These are phyloP conservation scores for Acanthopleura granulata DNA, from an alignment of 2,888 invertebrate species.

Conservation along the genomic window DNA sequence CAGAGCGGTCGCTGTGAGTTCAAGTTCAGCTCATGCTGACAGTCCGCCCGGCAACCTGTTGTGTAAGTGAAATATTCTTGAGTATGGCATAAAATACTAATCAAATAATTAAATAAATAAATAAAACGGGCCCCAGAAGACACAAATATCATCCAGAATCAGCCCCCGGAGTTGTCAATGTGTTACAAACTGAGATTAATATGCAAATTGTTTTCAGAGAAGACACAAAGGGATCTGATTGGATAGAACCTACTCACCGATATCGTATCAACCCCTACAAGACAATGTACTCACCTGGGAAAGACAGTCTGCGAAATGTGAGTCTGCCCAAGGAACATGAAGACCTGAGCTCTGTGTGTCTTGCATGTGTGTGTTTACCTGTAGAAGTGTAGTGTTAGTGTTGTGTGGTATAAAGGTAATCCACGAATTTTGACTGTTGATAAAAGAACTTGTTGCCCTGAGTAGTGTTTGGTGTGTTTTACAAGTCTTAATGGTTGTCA, in stretches of 20 bases:
- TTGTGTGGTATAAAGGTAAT: neutral
- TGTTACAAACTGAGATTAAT: neutral
- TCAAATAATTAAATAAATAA: too few species aligned
- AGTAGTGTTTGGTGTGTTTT: neutral
- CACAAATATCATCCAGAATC: too few species aligned
- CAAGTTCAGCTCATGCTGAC: too few species aligned
- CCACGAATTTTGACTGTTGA: neutral
- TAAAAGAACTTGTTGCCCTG: neutral
- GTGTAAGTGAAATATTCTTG: too few species aligned
- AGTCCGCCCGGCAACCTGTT: too few species aligned
- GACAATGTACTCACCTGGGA: conserved; percentile 48
- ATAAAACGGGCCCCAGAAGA: too few species aligned
- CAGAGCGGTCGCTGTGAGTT: too few species aligned
- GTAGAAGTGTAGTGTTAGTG: too few species aligned
- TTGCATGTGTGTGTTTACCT: too few species aligned
- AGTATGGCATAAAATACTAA: too few species aligned
- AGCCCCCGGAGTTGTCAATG: too few species aligned
- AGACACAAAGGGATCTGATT: conserved; percentile 36
- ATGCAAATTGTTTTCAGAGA: conserved; percentile 20
- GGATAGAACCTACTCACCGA: conserved; percentile 51
- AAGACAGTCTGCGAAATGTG: conserved; percentile 49
- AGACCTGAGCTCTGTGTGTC: too few species aligned
- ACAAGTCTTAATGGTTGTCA: neutral
- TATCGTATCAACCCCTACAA: conserved; percentile 49
- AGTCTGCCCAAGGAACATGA: neutral